These are phyloP conservation scores for Alentia gelatinosa DNA, from an alignment of 2,888 invertebrate genomes.

Conservation along the genomic window DNA sequence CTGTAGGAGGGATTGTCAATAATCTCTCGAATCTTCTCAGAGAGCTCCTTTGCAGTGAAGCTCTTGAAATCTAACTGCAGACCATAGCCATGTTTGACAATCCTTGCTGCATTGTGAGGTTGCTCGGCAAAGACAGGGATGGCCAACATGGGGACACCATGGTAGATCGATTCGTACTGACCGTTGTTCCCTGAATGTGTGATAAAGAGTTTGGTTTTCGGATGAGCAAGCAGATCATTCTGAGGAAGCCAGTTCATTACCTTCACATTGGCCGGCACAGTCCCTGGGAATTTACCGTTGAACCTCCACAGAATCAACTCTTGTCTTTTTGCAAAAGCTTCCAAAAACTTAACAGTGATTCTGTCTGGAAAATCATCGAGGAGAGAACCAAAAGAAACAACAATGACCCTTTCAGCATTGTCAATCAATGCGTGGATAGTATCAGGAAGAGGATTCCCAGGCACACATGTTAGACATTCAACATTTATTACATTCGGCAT, in stretches of 20 bases:
- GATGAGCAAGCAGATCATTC: constrained; percentile 51
- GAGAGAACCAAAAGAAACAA: constrained; percentile 40
- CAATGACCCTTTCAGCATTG: neutral
- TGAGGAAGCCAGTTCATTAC: constrained; percentile 50
- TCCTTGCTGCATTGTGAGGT: constrained; percentile 34
- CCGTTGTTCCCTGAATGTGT: constrained; percentile 51
- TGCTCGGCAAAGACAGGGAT: constrained; percentile 50
- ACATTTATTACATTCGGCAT: constrained; percentile 51
- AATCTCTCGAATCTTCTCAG: neutral
- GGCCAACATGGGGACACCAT: constrained; percentile 53
- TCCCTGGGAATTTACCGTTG: neutral
- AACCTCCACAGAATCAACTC: constrained; percentile 28
- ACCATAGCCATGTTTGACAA: constrained; percentile 44
- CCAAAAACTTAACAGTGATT: neutral
- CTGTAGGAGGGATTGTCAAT: neutral
- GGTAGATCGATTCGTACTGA: constrained; percentile 52
- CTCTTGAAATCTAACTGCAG: neutral
- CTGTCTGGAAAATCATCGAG: constrained; percentile 6
- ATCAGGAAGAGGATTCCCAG: neutral
- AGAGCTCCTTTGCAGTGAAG: constrained; percentile 3
- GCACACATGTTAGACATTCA: constrained; percentile 24
- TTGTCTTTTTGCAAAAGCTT: neutral
- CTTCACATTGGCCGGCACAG: constrained; percentile 26
- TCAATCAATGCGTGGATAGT: neutral
- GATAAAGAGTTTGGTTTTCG: constrained; percentile 43